Evolutionary conservation across 2,113 vertebrate genomes (phyloP).

Genomic region (Gila orcuttii): DNA sequence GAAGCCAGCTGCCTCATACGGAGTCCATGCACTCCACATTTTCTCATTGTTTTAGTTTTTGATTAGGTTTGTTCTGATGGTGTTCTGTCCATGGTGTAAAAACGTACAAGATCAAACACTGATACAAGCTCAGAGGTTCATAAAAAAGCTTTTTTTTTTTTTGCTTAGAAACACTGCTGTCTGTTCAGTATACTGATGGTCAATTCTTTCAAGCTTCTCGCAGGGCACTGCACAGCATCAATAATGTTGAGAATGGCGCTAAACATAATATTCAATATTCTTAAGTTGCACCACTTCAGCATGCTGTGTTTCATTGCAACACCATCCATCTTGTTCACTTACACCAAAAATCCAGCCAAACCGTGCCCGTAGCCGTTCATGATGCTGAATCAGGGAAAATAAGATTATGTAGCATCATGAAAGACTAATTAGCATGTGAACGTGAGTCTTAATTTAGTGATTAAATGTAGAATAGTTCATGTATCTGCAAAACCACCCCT

Average conservation of each 20-base stretch:
- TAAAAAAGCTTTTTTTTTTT: neutral
- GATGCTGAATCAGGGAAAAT: too few species aligned
- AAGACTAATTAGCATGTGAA: neutral
- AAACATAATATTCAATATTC: neutral
- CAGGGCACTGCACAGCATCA: neutral
- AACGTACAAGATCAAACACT: constrained; percentile 2
- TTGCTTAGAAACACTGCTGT: neutral
- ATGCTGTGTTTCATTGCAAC: neutral
- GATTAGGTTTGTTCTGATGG: constrained; percentile 14
- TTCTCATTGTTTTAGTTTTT: neutral
- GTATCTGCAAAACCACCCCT: neutral
- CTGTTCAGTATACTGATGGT: neutral
- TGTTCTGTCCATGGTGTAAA: neutral
- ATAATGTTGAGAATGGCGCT: neutral
- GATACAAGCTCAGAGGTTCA: neutral
- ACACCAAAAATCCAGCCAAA: neutral
- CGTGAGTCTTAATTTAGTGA: too few species aligned
- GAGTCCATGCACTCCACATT: neutral
- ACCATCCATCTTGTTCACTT: neutral
- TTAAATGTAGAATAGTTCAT: neutral
- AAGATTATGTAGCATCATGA: neutral
- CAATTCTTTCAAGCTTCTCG: neutral
- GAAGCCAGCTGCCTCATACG: neutral
- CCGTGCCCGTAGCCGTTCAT: neutral
- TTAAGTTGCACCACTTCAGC: neutral